phyloP scores from a whole-genome alignment of 2,113 vertebrate species.

The Nothobranchius kuhntae region DNA sequence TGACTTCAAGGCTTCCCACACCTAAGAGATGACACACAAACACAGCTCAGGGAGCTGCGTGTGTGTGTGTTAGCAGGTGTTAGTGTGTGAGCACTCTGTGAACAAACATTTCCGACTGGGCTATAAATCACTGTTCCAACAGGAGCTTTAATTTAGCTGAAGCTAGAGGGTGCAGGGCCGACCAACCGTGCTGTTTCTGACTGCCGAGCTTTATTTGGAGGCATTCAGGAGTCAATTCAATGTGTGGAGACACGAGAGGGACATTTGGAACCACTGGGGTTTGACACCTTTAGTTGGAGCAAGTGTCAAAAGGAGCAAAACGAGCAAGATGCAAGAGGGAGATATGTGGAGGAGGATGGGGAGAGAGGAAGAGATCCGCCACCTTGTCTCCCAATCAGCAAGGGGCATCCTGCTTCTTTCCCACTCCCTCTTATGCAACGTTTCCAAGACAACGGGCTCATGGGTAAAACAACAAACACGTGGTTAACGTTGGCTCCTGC shows the following conservation, averaged over 20 bases:
- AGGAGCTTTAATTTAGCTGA: conserved; percentile 47
- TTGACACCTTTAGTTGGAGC: conserved; percentile 38
- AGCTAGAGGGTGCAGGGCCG: conserved; percentile 11
- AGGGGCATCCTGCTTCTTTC: conserved; percentile 75
- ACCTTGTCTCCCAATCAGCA: conserved; percentile 80
- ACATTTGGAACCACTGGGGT: conserved; percentile 29
- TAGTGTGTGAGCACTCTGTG: conserved; percentile 21
- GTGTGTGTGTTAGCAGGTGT: conserved; percentile 35
- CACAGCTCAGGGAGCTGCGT: conserved; percentile 6
- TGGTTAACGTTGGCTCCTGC: conserved; percentile 81
- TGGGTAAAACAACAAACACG: conserved; percentile 78
- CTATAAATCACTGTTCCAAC: conserved; percentile 59
- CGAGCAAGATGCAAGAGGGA: conserved; percentile 26
- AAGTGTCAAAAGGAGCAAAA: conserved; percentile 24
- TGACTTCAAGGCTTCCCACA: conserved; percentile 51
- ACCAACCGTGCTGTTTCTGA: conserved; percentile 30
- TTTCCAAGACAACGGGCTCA: conserved; percentile 82
- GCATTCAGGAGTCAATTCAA: conserved; percentile 44
- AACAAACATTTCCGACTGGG: conserved; percentile 54
- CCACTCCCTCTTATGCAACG: conserved; percentile 80
- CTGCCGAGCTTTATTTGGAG: conserved; percentile 27
- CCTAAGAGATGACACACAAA: conserved; percentile 38
- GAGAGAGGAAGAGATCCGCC: conserved; percentile 66
- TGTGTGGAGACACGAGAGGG: conserved; percentile 33
- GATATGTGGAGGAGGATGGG: conserved; percentile 16